These are phyloP conservation scores for Zeuzera pyrina DNA, from an alignment of 2,888 invertebrate genomes.

Conservation along the genomic window DNA sequence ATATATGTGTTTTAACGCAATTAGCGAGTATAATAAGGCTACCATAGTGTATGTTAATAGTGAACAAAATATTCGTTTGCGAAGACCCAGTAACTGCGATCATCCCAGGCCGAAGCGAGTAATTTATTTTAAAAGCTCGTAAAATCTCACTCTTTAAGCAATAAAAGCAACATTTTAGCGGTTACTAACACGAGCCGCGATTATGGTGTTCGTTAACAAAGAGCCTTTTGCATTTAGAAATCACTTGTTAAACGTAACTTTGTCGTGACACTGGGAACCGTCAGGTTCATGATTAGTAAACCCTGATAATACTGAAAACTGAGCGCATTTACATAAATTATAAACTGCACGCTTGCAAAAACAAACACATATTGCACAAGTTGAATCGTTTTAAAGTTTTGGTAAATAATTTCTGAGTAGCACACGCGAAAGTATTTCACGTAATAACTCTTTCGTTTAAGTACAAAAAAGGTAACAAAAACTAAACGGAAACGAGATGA, in stretches of 20 bases:
- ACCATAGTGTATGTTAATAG: too few species aligned
- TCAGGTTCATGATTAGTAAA: slow-evolving; percentile 32
- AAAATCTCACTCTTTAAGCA: slow-evolving; percentile 66
- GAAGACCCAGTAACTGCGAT: slow-evolving; percentile 45
- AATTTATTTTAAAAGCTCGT: slow-evolving; percentile 68
- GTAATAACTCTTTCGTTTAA: slow-evolving; percentile 41
- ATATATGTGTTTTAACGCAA: too few species aligned
- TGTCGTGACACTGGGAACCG: slow-evolving; percentile 51
- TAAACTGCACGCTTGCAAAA: slow-evolving; percentile 41
- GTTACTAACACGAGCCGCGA: slow-evolving; percentile 41
- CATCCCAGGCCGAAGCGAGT: slow-evolving; percentile 43
- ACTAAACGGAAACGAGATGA: slow-evolving; percentile 58
- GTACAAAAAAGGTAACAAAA: slow-evolving; percentile 42
- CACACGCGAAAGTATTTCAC: slow-evolving; percentile 60
- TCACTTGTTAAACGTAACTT: slow-evolving; percentile 46
- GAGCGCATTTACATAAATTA: slow-evolving; percentile 44
- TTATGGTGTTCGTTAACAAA: slow-evolving; percentile 41
- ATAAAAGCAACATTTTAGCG: slow-evolving; percentile 68
- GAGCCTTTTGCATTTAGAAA: slow-evolving; percentile 35
- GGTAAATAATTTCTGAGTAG: slow-evolving; percentile 45
- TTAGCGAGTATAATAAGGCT: too few species aligned
- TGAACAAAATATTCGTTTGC: slow-evolving; percentile 55
- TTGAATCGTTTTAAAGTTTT: too few species aligned
- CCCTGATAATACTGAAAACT: slow-evolving; percentile 35
- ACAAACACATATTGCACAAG: slow-evolving; percentile 32